Percentiles rank a stretch among this genome's conserved stretches.
Conservation (phyloP, 2,113 vertebrate genomes). For the Eclectus roratus region DNA sequence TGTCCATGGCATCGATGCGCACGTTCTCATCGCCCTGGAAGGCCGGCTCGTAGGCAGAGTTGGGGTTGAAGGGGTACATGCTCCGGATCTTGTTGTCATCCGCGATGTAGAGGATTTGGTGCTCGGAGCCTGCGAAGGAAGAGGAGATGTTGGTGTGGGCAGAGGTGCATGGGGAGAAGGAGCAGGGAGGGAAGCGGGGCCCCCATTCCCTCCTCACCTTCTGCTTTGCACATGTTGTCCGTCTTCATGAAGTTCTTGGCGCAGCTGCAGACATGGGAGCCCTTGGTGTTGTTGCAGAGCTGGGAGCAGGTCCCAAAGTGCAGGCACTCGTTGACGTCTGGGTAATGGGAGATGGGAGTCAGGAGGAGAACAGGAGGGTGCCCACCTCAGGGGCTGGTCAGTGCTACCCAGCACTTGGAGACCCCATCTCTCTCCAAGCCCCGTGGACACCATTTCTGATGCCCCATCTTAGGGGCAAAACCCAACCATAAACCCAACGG, state of each 20-base stretch:
- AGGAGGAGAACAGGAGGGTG: not conserved
- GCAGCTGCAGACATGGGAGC: constrained; percentile 91
- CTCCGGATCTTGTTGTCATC: constrained; percentile 97
- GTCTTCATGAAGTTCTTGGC: constrained; percentile 92
- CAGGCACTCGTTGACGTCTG: constrained; percentile 92
- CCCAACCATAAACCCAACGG: rapidly evolving
- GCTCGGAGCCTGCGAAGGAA: constrained; percentile 73
- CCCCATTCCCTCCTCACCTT: constrained; percentile 71
- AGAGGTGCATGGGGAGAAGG: not conserved
- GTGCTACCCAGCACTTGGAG: not conserved
- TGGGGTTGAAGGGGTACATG: constrained; percentile 90
- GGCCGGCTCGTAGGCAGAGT: constrained; percentile 92
- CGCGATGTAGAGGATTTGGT: constrained; percentile 92
- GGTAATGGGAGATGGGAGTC: rapidly evolving
- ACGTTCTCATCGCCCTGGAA: constrained; percentile 93
- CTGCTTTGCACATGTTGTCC: constrained; percentile 90
- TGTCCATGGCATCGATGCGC: constrained; percentile 94
- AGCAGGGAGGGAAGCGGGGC: not conserved
- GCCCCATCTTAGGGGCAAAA: not conserved
- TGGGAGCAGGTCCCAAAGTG: constrained; percentile 92
- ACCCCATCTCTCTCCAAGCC: rapidly evolving
- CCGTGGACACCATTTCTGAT: not conserved
- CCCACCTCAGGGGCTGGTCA: not conserved
- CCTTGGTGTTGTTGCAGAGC: constrained; percentile 97
- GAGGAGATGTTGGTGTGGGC: not conserved